Base-by-base conservation (phyloP, 2,888 invertebrate species). In the Encarsia formosa region DNA sequence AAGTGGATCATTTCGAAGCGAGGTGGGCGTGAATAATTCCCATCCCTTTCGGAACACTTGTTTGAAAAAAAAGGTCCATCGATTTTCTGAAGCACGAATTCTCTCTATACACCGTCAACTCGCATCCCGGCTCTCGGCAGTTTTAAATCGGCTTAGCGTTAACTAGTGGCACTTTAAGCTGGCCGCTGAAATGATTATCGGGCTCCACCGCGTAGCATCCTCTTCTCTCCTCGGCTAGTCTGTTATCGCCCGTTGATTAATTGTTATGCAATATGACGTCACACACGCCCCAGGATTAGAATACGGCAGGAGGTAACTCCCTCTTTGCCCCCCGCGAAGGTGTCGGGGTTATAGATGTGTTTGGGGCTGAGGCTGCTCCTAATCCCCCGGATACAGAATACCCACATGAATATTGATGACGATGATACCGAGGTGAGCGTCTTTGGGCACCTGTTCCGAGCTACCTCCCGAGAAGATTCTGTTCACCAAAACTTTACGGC, bases 221-320 rank as follows among this genome's bases (percentile, higher is more conserved):
- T n/a, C n/a, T n/a, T 37, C 15, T 34, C 13, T 13, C 15, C 15
- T 8, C 24, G 37, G 51, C 49, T 40, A 52, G 54, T 46, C 71
- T 69, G 71, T 71, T 70, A 71, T 73, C 72, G 64, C 67, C 65
- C 71, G 67, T 70, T 73, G 73, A 74, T 74, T 74, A 74, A 73
- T 74, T 73, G 73, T 71, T 73, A 74, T 74, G 73, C 73, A 74
- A 74, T 73, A 74, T 73, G 73, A 73, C 73, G 71, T 72, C 70
- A 71, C 68, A 63, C n/a, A n/a, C 64, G 64, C 66, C 63, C 61
- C 66, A 29, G 71, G 71, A 73, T 71, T 72, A 71, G 71, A 70
- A 70, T 68, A 57, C 52, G 15, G 49, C 19, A 38, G 55, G 49
- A 58, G 56, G 48, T n/a, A n/a, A n/a, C n/a, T n/a, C n/a, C n/a